Conservation (phyloP, 2,888 invertebrate species). For the Torymus aiolomorphi region DNA sequence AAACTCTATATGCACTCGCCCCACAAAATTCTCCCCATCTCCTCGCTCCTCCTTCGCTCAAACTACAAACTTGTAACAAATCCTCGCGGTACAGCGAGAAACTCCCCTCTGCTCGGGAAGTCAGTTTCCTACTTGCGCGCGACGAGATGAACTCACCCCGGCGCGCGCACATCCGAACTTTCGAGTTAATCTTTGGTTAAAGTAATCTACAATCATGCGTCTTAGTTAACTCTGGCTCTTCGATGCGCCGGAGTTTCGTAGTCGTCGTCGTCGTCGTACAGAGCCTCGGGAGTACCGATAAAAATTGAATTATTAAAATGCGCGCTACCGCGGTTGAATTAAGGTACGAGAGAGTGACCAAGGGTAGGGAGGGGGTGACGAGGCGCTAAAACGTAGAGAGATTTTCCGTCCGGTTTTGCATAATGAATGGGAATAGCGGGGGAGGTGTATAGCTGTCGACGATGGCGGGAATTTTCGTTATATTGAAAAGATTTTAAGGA, state of each 20-base stretch:
- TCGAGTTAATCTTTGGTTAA: conserved; percentile 52
- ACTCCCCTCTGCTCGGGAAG: conserved; percentile 8
- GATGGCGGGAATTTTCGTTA: no score
- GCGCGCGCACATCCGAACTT: conserved; percentile 33
- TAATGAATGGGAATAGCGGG: no score
- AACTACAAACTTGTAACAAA: conserved; percentile 55
- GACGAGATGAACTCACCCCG: conserved; percentile 35
- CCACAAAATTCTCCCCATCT: background rate
- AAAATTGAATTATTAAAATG: conserved; percentile 18
- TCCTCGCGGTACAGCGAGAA: conserved; percentile 44
- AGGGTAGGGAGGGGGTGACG: background rate
- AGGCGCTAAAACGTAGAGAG: no score
- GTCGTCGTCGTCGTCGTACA: background rate
- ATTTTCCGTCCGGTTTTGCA: no score
- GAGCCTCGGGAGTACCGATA: conserved; percentile 1
- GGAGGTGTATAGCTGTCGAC: no score
- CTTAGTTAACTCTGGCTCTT: conserved; percentile 42
- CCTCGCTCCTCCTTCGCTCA: background rate
- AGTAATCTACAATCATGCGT: conserved; percentile 52
- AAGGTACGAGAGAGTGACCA: no score
- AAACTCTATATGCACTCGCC: background rate
- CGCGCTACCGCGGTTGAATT: no score
- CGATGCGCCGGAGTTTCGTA: conserved; percentile 22
- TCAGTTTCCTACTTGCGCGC: conserved; percentile 22
- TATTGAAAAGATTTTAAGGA: no score